A percentile compares a stretch with the other conserved stretches of the same genome.
Conservation (phyloP, 1,140 invertebrate species). For the Aphidius ervi region DNA sequence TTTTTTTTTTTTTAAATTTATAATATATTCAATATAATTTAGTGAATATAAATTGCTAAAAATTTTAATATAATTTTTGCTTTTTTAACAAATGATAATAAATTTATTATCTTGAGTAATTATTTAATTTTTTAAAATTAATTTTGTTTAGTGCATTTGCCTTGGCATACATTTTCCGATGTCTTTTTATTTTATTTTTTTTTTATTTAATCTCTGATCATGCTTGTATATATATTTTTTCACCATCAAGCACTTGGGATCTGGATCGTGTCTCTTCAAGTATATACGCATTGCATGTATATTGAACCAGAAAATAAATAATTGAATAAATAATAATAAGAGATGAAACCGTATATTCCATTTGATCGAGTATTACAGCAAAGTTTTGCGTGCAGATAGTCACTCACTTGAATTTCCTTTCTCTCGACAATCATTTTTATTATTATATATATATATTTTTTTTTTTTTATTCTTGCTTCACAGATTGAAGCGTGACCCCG, state of each 20-base stretch:
- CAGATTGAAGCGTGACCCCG: conserved; percentile 14
- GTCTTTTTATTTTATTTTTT: conserved; percentile 11
- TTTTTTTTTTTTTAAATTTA: no score
- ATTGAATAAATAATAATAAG: conserved; percentile 3
- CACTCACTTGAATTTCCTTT: background rate
- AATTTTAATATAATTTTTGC: no score
- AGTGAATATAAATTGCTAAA: no score
- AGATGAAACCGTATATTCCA: background rate
- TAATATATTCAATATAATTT: no score
- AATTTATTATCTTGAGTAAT: no score
- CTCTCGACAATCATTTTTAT: background rate
- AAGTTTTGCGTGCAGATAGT: conserved; percentile 3
- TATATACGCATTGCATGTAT: background rate
- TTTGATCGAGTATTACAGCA: conserved; percentile 5
- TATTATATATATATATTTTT: background rate
- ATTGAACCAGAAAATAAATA: no score
- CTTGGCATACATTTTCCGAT: conserved; percentile 18
- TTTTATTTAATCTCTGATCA: conserved; percentile 1
- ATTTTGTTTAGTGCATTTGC: background rate
- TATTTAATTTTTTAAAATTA: no score
- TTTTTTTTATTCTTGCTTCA: background rate
- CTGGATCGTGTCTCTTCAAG: conserved; percentile 15
- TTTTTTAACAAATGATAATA: no score
- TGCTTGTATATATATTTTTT: conserved; percentile 3
- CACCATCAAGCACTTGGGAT: conserved; percentile 10